phyloP scores from a whole-genome alignment of 2,113 vertebrate species.

The Oryzias curvinotus region DNA sequence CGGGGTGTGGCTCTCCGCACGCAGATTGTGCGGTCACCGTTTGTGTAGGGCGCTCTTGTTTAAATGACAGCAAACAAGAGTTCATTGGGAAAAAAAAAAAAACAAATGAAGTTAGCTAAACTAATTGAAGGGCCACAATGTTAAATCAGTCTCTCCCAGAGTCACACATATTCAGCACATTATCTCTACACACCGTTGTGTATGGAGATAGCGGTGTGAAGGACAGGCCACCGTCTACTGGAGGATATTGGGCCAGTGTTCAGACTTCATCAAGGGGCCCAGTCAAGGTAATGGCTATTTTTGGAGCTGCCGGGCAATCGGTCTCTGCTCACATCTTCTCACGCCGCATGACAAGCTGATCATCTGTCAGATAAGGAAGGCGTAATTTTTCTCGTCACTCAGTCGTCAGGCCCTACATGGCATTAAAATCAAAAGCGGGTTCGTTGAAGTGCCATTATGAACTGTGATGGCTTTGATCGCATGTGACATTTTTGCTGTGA shows the following conservation, averaged over 20 bases:
- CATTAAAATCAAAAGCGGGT: conserved; percentile 62
- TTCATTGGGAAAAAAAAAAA: conserved; percentile 23
- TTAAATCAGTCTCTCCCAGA: conserved; percentile 10
- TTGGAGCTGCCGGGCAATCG: conserved; percentile 41
- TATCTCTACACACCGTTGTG: background rate
- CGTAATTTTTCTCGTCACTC: conserved; percentile 69
- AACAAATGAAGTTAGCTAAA: conserved; percentile 39
- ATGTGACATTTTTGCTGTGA: conserved; percentile 45
- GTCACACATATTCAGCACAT: background rate
- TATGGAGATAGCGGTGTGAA: conserved; percentile 49
- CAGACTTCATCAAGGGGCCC: conserved; percentile 56
- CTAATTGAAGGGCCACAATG: conserved; percentile 40
- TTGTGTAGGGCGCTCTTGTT: conserved; percentile 39
- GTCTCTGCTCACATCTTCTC: conserved; percentile 37
- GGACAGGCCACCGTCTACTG: conserved; percentile 67
- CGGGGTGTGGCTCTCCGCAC: conserved; percentile 32
- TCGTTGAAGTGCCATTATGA: conserved; percentile 55
- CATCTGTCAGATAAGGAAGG: conserved; percentile 50
- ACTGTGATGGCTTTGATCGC: conserved; percentile 36
- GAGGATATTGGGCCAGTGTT: conserved; percentile 72
- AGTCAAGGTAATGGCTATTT: conserved; percentile 72
- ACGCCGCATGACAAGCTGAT: conserved; percentile 60
- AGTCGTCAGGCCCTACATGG: conserved; percentile 56
- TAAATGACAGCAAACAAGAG: conserved; percentile 31
- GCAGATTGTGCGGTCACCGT: conserved; percentile 27